Base-by-base conservation (phyloP, 2,113 vertebrate species). In the Saccopteryx bilineata region DNA sequence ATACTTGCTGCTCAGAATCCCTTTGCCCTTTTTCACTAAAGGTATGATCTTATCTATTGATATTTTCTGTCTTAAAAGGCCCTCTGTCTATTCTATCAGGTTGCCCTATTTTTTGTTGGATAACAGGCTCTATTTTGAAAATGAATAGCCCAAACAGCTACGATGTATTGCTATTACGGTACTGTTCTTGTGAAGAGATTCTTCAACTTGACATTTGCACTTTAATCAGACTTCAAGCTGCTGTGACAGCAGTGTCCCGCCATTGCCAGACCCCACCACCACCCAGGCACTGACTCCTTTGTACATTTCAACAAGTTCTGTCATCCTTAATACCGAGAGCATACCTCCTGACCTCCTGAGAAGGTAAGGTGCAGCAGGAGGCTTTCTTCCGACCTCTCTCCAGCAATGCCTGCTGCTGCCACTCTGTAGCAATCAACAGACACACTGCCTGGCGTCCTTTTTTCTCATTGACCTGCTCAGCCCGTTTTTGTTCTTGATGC, bases 61-160 rank as follows among this genome's bases (percentile, higher is more conserved):
- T 97, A 96, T 89, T 96, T 96, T 78, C 82, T 94, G 52, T 95
- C 82, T 97, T 93, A 97, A 97, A 97, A 88, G 93, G 21, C 74
- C 86, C 72, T 97, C 96, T 79, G 63, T 92, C 96, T 96, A 79
- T 97, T 97, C 93, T 95, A 89, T 76, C 91, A 80, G 79, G 91
- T 96, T 96, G 96, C 91, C 97, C 97, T 97, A 97, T 97, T 97
- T 97, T 97, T 96, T 91, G 91, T 95, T 97, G 97, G 95, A 86
- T 69, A 95, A 96, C 93, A 95, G 93, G 89, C 96, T 96, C 58
- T 72, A 89, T 97, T 97, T 97, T 96, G 85, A 93, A 97, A 97
- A 97, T 94, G 96, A 97, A 97, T 96, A 97, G 91, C 58, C 94
- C 89, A 95, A 96, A 97, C 93, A 97, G 86, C 93, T 91, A 87